A percentile compares a stretch with the other conserved stretches of the same genome.
These are phyloP conservation scores for Atherinomorus stipes DNA, from an alignment of 2,113 vertebrate species.

Conservation along the genomic window DNA sequence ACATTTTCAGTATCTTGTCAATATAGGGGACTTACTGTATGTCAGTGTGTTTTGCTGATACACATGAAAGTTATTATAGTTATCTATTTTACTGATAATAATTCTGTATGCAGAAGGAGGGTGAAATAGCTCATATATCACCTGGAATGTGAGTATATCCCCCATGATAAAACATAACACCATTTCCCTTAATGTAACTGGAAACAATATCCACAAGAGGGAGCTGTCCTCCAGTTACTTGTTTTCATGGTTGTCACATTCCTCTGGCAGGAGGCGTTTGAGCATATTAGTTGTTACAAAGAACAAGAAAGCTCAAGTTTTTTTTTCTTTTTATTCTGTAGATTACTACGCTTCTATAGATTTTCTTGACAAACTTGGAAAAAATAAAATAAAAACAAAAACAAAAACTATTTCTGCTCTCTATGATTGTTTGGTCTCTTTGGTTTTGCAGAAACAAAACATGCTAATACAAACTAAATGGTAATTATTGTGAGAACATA, in stretches of 20 bases:
- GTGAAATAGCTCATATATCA: neutral
- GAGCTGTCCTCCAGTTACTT: neutral
- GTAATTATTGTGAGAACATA: neutral
- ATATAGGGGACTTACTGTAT: neutral
- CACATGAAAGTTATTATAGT: neutral
- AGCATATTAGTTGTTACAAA: no score
- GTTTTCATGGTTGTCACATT: neutral
- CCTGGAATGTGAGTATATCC: neutral
- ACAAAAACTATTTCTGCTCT: no score
- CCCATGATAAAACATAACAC: neutral
- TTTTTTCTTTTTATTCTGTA: neutral
- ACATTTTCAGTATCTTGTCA: neutral
- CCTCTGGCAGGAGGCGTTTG: no score
- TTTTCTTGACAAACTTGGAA: no score
- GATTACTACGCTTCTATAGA: no score
- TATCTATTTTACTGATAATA: neutral
- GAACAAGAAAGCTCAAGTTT: no score
- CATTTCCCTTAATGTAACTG: neutral
- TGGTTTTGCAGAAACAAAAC: no score
- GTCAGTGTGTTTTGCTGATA: neutral
- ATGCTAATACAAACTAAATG: no score
- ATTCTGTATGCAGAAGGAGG: neutral
- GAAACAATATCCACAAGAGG: slow-evolving; percentile 9
- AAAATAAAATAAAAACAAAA: no score
- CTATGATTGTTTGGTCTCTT: no score